These are phyloP conservation scores for Calliphora vomitoria DNA, from an alignment of 2,888 invertebrate genomes.

Conservation along the genomic window DNA sequence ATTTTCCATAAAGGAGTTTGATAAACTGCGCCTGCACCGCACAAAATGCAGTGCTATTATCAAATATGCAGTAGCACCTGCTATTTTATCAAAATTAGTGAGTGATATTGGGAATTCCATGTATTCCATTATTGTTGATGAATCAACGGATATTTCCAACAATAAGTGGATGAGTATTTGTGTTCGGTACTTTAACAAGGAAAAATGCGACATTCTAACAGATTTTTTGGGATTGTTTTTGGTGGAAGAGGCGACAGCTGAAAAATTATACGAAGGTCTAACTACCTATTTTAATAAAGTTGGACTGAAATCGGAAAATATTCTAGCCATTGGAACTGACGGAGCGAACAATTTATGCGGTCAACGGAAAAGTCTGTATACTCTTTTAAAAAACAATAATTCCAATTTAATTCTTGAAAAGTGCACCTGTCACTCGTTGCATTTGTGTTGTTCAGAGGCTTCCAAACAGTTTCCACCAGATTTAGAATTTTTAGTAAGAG, in stretches of 20 bases:
- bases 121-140: conserved; percentile 4
- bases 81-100: neutral
- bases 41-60: conserved; percentile 1
- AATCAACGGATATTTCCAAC: neutral
- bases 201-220: neutral
- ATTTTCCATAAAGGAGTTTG: conserved; percentile 29
- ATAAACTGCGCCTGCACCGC: neutral
- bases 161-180: conserved; percentile 30
- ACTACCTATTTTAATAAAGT: conserved; percentile 16
- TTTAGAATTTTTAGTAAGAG: conserved; percentile 13
- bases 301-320: neutral
- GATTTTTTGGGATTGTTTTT: conserved; percentile 25
- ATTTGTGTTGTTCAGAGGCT: conserved; percentile 21
- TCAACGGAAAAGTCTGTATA: conserved; percentile 25
- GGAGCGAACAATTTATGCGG: conserved; percentile 36
- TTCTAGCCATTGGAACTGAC: conserved; percentile 18
- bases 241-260: conserved; percentile 26
- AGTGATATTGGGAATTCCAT: neutral
- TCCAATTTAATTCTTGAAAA: conserved; percentile 5
- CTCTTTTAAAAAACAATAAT: neutral
- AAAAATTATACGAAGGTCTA: conserved; percentile 15
- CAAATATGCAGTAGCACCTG: conserved; percentile 13
- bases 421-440: neutral
- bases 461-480: neutral
- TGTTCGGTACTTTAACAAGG: conserved; percentile 1